These are phyloP conservation scores for Cephonodes hylas DNA, from an alignment of 2,888 invertebrate species.

Conservation along the genomic window DNA sequence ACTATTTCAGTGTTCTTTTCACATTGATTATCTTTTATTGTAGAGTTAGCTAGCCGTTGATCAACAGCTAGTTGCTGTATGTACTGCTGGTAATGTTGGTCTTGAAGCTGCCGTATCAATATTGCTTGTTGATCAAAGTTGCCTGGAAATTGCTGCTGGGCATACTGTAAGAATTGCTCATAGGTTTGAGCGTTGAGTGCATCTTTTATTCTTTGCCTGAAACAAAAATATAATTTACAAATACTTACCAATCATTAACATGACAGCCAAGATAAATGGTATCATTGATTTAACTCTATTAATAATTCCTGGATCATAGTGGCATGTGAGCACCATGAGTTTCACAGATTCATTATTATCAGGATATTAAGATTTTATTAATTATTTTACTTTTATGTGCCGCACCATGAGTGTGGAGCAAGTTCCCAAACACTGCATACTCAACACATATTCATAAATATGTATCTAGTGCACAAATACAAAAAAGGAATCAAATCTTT, in stretches of 20 bases:
- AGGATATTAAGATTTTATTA: too few relatives aligned
- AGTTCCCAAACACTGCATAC: too few relatives aligned
- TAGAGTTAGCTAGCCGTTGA: constrained; percentile 63
- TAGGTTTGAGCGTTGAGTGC: constrained; percentile 97
- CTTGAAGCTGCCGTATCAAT: constrained; percentile 96
- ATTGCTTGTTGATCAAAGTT: constrained; percentile 95
- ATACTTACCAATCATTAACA: background rate
- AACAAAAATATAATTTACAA: background rate
- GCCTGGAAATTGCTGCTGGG: constrained; percentile 95
- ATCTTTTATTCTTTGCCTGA: constrained; percentile 93
- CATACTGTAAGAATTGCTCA: constrained; percentile 91
- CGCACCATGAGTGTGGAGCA: too few relatives aligned
- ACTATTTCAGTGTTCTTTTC: constrained; percentile 38
- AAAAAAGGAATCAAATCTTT: background rate
- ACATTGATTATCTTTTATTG: constrained; percentile 46
- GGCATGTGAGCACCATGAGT: too few relatives aligned
- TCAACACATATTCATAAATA: too few relatives aligned
- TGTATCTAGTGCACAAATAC: too few relatives aligned
- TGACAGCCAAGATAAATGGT: too few relatives aligned
- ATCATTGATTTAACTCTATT: too few relatives aligned
- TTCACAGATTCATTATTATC: too few relatives aligned
- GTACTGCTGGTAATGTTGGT: constrained; percentile 99
- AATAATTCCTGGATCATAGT: too few relatives aligned
- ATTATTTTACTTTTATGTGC: too few relatives aligned
- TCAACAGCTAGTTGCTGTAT: constrained; percentile 93